Evolutionary conservation across 2,888 invertebrate species (phyloP).

Genomic region (Parapristionchus giblindavisi): DNA sequence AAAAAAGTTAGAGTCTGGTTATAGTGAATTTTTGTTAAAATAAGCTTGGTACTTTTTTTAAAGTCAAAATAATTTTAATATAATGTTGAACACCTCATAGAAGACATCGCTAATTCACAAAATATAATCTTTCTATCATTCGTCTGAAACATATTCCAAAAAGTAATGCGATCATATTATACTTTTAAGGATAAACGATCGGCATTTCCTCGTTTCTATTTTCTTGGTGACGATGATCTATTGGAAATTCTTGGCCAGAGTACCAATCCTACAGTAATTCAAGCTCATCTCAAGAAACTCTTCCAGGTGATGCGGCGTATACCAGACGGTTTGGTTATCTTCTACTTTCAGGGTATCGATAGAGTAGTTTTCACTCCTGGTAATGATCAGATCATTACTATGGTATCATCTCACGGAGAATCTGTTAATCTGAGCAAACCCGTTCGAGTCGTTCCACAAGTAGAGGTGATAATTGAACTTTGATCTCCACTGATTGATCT

Average conservation of each 20-base stretch:
- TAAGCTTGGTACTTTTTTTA: too few species aligned
- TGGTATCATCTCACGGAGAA: constrained; percentile 80
- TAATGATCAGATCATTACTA: constrained; percentile 76
- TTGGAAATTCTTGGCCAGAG: constrained; percentile 93
- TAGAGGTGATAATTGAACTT: constrained; percentile 76
- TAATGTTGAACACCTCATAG: too few species aligned
- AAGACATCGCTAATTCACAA: too few species aligned
- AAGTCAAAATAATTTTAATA: too few species aligned
- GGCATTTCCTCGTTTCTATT: constrained; percentile 92
- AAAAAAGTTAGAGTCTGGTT: background rate
- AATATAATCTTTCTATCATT: too few species aligned
- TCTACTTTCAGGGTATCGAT: constrained; percentile 77
- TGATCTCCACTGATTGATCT: background rate
- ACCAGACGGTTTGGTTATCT: background rate
- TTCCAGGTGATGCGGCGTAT: constrained; percentile 80
- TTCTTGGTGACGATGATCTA: constrained; percentile 95
- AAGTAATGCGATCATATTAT: background rate
- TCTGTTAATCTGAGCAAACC: constrained; percentile 75
- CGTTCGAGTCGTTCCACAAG: constrained; percentile 80
- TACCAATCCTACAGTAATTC: constrained; percentile 86
- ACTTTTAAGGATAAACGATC: constrained; percentile 84
- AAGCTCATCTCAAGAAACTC: constrained; percentile 89
- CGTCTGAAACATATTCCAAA: background rate
- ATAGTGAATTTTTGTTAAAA: too few species aligned
- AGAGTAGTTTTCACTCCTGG: constrained; percentile 78